phyloP scores from a whole-genome alignment of 2,888 invertebrate genomes.

The Cephus sareptanus region DNA sequence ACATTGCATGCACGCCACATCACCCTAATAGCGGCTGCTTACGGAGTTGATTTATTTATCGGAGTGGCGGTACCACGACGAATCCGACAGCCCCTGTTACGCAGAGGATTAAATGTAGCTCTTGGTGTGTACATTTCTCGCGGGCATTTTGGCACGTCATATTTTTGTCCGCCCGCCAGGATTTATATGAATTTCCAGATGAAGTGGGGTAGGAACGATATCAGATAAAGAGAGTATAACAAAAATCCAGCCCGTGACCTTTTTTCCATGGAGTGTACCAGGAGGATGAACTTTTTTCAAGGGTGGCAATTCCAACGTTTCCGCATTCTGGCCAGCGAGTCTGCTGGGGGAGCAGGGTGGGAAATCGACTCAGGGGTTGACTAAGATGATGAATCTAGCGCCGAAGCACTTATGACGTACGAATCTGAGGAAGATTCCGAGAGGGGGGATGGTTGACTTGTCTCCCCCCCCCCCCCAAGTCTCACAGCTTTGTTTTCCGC shows the following conservation, averaged over 20 bases:
- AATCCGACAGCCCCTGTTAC: conserved; percentile 38
- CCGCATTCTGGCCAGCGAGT: background rate
- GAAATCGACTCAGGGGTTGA: conserved; percentile 43
- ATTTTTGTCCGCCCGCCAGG: background rate
- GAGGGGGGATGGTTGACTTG: conserved; percentile 3
- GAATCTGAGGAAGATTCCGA: conserved; percentile 30
- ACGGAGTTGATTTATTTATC: conserved; percentile 65
- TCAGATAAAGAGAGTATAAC: background rate
- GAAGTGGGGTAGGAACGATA: background rate
- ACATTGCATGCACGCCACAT: conserved; percentile 43
- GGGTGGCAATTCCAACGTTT: background rate
- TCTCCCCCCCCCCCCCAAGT: conserved; percentile 15
- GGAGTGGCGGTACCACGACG: conserved; percentile 60
- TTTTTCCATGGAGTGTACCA: background rate
- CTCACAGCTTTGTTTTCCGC: conserved; percentile 65
- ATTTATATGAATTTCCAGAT: background rate
- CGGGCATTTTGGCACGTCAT: background rate
- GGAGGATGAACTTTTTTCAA: background rate
- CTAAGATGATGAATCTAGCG: conserved; percentile 65
- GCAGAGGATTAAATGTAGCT: background rate
- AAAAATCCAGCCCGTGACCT: background rate
- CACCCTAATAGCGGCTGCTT: conserved; percentile 58
- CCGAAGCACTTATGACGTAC: conserved; percentile 65
- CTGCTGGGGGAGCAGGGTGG: conserved; percentile 20
- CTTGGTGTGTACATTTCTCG: background rate